Evolutionary conservation across 2,797 vertebrate species (phyloP), one percentile per base, ranked within the genome.

Genomic region (Anguilla megastoma): DNA sequence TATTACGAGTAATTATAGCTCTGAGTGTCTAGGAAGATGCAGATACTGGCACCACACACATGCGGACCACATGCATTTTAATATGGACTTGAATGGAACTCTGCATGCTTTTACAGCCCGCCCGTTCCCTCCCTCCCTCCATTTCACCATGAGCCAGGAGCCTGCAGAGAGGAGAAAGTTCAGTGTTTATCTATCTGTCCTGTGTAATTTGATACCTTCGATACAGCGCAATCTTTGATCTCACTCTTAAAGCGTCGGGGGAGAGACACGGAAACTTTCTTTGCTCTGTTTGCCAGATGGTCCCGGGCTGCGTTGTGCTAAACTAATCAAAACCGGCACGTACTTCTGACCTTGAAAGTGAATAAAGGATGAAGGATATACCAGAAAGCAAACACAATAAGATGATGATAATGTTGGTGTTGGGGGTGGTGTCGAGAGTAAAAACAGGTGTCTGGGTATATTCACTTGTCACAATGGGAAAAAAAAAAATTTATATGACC

Each of bases 101-200:
- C 74, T 16, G 18, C 74, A 76, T 76, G 74, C 33, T 71, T 27
- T 33, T 71, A 69, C n/a, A 74, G 30, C 69, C 69, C 3, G 30
- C 16, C 14, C 33, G 41, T 21, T n/a, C 36, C 69, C 69, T 71
- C 18, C 36, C 74, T 76, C 74, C 10, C 74, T 3, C 74, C 74
- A 76, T 76, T 36, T 76, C 12, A 36, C 74, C 74, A 3, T 76
- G 14, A 48, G 80, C 80, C 87, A 88, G 88, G 69, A 88, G 69
- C 89, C 83, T 89, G 88, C 41, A 85, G 87, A 14, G 50, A 45
- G 36, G 79, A 85, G 87, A 85, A 79, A 88, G 86, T 86, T 88
- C 85, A 88, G 18, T 88, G 87, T 91, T 90, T 90, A 88, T 91
- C 85, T 87, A 83, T 84, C 88, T n/a, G 86, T 85, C 87, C 79